Conservation (phyloP, 2,888 invertebrate species). For the Latrodectus elegans region DNA sequence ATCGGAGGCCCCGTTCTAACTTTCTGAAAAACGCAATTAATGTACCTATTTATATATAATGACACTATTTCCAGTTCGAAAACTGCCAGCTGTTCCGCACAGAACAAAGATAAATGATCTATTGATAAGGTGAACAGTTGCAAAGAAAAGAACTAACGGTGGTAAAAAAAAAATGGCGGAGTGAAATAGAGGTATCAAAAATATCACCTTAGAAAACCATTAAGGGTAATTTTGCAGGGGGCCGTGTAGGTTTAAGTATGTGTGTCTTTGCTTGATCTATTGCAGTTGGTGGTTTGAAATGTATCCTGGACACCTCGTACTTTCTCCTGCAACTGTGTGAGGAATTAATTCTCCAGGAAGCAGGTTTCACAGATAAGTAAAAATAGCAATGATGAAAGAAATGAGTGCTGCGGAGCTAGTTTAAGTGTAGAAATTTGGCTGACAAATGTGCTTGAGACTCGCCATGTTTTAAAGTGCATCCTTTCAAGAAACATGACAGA, state of each 20-base stretch:
- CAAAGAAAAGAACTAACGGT: background rate
- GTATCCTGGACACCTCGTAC: background rate
- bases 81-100: background rate
- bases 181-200: constrained; percentile 44
- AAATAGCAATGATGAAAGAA: too few species aligned
- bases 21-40: background rate
- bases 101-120: background rate
- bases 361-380: too few species aligned
- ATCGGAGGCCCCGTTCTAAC: background rate
- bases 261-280: background rate
- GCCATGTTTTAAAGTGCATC: too few species aligned
- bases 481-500: too few species aligned
- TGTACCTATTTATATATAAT: constrained; percentile 3
- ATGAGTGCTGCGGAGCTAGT: too few species aligned
- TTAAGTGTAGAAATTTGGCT: too few species aligned
- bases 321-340: too few species aligned
- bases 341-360: too few species aligned
- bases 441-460: too few species aligned
- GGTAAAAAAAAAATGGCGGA: background rate
- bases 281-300: background rate
- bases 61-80: background rate
- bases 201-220: constrained; percentile 49
- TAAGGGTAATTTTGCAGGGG: constrained; percentile 28
- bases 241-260: background rate
- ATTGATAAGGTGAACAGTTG: background rate